Conservation (phyloP, 2,113 vertebrate genomes). For the Psophia crepitans region DNA sequence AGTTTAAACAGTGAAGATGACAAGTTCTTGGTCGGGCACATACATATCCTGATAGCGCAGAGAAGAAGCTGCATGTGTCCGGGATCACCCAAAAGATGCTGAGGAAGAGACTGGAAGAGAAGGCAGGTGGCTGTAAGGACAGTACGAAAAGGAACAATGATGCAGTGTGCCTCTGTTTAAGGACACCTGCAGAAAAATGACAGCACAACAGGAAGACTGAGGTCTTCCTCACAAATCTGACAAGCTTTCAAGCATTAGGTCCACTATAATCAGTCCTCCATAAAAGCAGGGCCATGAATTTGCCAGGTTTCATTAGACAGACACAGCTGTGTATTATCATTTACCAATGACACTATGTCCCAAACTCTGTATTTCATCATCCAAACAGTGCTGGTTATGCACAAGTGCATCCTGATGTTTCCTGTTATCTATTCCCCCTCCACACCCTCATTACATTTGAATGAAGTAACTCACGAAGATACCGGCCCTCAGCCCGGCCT, state of each 20-base stretch:
- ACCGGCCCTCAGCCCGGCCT: background rate
- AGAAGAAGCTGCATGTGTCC: background rate
- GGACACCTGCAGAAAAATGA: background rate
- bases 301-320: background rate
- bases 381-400: background rate
- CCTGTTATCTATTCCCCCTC: background rate
- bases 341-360: background rate
- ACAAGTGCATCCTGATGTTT: background rate
- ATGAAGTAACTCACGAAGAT: background rate
- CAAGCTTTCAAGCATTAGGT: background rate
- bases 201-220: background rate
- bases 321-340: background rate
- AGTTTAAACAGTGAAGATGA: background rate
- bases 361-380: background rate
- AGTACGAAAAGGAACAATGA: background rate
- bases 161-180: background rate
- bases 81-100: background rate
- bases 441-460: background rate
- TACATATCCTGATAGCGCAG: accelerated
- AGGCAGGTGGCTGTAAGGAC: background rate
- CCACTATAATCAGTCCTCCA: background rate
- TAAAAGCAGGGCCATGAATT: background rate
- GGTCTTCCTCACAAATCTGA: background rate
- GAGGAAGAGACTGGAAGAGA: background rate
- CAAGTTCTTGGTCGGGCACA: background rate